These are phyloP conservation scores for Fulica atra DNA, from an alignment of 2,113 vertebrate species.

Conservation along the genomic window DNA sequence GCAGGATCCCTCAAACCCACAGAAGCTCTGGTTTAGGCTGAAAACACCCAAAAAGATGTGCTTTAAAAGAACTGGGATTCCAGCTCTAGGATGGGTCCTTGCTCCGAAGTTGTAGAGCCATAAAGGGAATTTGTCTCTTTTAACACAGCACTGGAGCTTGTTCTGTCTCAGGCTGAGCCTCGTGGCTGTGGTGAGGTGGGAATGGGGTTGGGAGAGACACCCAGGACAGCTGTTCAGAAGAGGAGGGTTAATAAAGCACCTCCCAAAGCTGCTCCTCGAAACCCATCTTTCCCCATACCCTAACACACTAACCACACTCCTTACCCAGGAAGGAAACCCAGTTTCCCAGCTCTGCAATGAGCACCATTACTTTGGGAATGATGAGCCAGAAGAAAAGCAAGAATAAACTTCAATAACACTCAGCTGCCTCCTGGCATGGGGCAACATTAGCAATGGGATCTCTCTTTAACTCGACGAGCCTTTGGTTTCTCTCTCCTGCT, in stretches of 20 bases:
- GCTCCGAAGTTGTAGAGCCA: not conserved
- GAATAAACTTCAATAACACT: not conserved
- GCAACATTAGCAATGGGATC: not conserved
- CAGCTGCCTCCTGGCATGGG: not conserved
- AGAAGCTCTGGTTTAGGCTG: not conserved
- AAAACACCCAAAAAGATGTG: not conserved
- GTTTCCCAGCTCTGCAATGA: not conserved
- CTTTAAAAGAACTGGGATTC: not conserved
- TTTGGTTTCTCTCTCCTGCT: not conserved
- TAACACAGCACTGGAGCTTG: not conserved
- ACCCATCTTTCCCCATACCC: not conserved
- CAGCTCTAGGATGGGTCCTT: not conserved
- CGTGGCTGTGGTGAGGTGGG: not conserved
- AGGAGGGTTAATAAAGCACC: not conserved
- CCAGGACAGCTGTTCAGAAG: not conserved
- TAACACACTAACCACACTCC: accelerated
- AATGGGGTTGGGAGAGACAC: not conserved
- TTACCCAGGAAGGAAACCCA: not conserved
- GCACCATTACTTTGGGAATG: not conserved
- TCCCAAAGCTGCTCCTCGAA: not conserved
- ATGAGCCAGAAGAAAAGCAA: not conserved
- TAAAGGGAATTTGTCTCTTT: not conserved
- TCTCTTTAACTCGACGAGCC: not conserved
- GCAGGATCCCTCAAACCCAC: not conserved
- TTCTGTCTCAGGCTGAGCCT: not conserved